Base-by-base conservation (phyloP, 2,888 invertebrate species). In the Serrognathus titanus region DNA sequence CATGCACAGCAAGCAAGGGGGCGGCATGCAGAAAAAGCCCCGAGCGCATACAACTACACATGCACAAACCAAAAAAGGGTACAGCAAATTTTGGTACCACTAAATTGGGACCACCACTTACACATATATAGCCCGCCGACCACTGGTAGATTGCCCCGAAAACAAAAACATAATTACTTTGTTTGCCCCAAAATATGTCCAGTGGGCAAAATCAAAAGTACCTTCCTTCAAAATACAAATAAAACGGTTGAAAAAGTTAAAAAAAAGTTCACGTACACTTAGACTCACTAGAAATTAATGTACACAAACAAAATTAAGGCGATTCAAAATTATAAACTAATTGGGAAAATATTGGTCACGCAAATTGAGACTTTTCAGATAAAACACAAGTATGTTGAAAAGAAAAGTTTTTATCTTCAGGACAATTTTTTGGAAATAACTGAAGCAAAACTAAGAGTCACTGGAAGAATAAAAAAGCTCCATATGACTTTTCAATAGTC, bases 71-170 rank as follows among this genome's bases (percentile, higher is more conserved):
- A 70, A 68, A 64, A 61, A 63, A 55, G 37, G 55, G 59, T 54
- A 59, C 57, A 57, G 51, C 51, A 51, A 61, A 61, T 60, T 61
- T 55, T 53, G 67, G 66, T 65, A 69, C 67, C 65, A 60, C 52
- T 62, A 54, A 50, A 55, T 61, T 58, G 66, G 63, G 75, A 76
- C 75, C 76, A 78, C 76, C 76, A 79, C 79, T 79, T 79, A 79
- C 79, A 73, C 71, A 72, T 70, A 74, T 78, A 79, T 72, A 69
- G 74, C 70, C 78, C 79, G 72, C 71, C 68, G 69, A 76, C 73
- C 71, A 69, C 76, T 76, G 75, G 72, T 72, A 72, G 73, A 72
- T 70, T 69, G 66, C 58, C 58, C 63, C 60, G 54, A 61, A 64
- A 66, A 65, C 66, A 68, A 66, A 65, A 68, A 68, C 63, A 64